Evolutionary conservation across 2,113 vertebrate genomes (phyloP).

Genomic region (Alligator sinensis): DNA sequence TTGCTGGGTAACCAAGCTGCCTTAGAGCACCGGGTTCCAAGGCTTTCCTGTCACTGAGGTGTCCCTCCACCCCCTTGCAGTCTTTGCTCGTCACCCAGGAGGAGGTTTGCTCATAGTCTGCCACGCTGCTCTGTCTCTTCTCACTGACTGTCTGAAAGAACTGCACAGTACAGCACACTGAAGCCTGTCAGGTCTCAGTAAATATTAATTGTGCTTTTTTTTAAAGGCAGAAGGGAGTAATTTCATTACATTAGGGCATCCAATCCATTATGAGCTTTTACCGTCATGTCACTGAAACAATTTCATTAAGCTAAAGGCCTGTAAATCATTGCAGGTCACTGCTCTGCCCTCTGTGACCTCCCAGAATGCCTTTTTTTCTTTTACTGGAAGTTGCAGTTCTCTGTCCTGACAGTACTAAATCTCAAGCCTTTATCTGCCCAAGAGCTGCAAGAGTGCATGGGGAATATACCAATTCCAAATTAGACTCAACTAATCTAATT

Average conservation of each 20-base stretch:
- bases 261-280: constrained; percentile 99
- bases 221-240: constrained; percentile 97
- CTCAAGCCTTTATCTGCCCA: constrained; percentile 85
- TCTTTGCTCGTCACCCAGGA: constrained; percentile 76
- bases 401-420: constrained; percentile 85
- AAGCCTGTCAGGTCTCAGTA: constrained; percentile 95
- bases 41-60: constrained; percentile 69
- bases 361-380: constrained; percentile 85
- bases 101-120: constrained; percentile 83
- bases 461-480: constrained; percentile 87
- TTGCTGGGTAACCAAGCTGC: constrained; percentile 68
- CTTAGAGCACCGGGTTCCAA: constrained; percentile 50
- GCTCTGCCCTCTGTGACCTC: constrained; percentile 85
- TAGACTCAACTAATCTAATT: constrained; percentile 92
- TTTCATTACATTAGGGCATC: constrained; percentile 99
- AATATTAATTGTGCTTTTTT: constrained; percentile 97
- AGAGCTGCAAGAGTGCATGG: constrained; percentile 80
- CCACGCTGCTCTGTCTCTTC: constrained; percentile 83
- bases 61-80: constrained; percentile 83
- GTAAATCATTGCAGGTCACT: constrained; percentile 98
- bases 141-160: constrained; percentile 81
- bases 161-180: constrained; percentile 79
- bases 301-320: constrained; percentile 99
- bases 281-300: constrained; percentile 99
- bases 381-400: constrained; percentile 93